phyloP scores from a whole-genome alignment of 2,113 vertebrate genomes.

The Ciconia stormi region DNA sequence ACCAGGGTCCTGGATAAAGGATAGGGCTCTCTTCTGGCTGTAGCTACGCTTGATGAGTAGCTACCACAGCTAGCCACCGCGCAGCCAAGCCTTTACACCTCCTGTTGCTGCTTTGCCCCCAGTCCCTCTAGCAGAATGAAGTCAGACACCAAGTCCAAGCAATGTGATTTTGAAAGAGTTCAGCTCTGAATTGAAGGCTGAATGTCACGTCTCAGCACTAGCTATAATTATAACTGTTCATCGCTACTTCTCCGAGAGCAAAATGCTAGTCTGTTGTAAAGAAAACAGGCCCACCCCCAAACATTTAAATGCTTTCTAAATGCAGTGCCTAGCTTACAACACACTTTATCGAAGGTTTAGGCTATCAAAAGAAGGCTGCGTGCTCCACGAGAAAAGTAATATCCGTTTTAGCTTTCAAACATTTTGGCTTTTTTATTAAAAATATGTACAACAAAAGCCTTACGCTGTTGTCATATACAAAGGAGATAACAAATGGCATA shows the following conservation, averaged over 20 bases:
- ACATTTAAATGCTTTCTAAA: background rate
- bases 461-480: slow-evolving; percentile 7
- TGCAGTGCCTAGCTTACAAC: background rate
- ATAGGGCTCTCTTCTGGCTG: background rate
- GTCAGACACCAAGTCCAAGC: background rate
- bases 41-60: accelerated
- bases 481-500: slow-evolving; percentile 56
- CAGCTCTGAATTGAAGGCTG: background rate
- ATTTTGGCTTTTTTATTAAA: slow-evolving; percentile 60
- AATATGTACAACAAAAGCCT: slow-evolving; percentile 53
- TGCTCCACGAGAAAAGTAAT: slow-evolving; percentile 41
- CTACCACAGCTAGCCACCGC: background rate
- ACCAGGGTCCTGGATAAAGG: background rate
- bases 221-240: background rate
- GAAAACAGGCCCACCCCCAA: background rate
- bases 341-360: background rate
- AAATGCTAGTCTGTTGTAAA: background rate
- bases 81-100: background rate
- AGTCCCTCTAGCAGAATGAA: accelerated
- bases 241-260: accelerated
- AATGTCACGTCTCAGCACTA: background rate
- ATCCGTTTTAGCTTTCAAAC: slow-evolving; percentile 48
- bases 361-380: background rate
- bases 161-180: background rate
- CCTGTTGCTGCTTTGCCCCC: background rate